Evolutionary conservation across 2,797 vertebrate genomes (phyloP).

Genomic region (Phalloptychus januarius): DNA sequence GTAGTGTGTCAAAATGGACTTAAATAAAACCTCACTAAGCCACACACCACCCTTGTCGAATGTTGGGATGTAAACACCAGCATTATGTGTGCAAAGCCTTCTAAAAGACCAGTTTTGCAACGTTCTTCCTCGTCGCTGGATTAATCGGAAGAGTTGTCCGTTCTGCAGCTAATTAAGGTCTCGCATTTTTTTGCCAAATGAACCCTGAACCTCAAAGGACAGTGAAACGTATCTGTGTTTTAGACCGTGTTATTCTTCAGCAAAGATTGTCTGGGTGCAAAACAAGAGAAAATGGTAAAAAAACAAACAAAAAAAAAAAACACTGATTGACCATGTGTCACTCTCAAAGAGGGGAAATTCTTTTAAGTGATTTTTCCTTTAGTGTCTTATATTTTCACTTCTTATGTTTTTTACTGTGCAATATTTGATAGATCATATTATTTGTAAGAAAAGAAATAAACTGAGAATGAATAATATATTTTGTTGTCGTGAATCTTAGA

Average conservation of each 20-base stretch:
- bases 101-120: slow-evolving; percentile 19
- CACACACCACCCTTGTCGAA: slow-evolving; percentile 26
- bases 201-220: slow-evolving; percentile 10
- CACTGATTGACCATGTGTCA: not conserved
- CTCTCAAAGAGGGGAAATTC: slow-evolving; percentile 20
- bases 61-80: slow-evolving; percentile 8
- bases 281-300: slow-evolving; percentile 12
- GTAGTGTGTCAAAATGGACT: slow-evolving; percentile 20
- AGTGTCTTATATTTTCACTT: slow-evolving; percentile 57
- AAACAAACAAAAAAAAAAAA: not conserved
- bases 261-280: slow-evolving; percentile 32
- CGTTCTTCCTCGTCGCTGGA: slow-evolving; percentile 28
- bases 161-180: slow-evolving; percentile 21
- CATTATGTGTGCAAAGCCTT: slow-evolving; percentile 36
- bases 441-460: slow-evolving; percentile 42
- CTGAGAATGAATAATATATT: slow-evolving; percentile 11
- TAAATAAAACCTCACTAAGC: slow-evolving; percentile 30
- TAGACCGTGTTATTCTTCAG: slow-evolving; percentile 16
- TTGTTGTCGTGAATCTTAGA: slow-evolving; percentile 6
- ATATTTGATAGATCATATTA: slow-evolving; percentile 63
- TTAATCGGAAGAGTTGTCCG: slow-evolving; percentile 26
- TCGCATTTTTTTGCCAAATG: slow-evolving; percentile 64
- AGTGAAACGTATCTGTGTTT: slow-evolving; percentile 27
- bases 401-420: slow-evolving; percentile 66
- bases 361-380: slow-evolving; percentile 31